Conservation (phyloP, 1,140 invertebrate species). For the Pogonomyrmex californicus region DNA sequence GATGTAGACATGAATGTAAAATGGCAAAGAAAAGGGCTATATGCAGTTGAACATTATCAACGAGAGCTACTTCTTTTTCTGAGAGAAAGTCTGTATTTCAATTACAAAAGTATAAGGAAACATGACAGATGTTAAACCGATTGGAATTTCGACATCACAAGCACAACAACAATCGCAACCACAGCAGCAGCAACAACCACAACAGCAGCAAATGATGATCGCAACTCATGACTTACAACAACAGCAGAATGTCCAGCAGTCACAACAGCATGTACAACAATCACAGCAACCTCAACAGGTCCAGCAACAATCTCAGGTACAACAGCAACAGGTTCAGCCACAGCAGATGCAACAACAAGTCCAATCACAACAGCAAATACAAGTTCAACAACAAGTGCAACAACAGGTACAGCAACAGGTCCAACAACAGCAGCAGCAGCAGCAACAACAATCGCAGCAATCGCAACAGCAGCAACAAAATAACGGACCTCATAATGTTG, state of each 20-base stretch:
- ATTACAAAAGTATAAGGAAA: constrained; percentile 66
- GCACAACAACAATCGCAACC: constrained; percentile 65
- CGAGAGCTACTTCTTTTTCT: constrained; percentile 48
- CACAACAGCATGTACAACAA: constrained; percentile 85
- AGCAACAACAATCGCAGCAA: constrained; percentile 84
- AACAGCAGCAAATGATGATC: constrained; percentile 85
- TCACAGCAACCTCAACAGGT: constrained; percentile 68
- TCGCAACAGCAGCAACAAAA: constrained; percentile 79
- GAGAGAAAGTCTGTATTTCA: constrained; percentile 57
- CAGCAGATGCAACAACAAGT: constrained; percentile 85
- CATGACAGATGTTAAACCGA: constrained; percentile 84
- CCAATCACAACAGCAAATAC: constrained; percentile 84
- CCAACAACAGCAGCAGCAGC: constrained; percentile 84
- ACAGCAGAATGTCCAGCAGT: constrained; percentile 87
- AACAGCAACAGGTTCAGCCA: constrained; percentile 83
- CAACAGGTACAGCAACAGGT: constrained; percentile 86
- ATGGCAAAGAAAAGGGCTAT: constrained; percentile 69
- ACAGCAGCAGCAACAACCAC: constrained; percentile 75
- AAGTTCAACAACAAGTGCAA: constrained; percentile 86
- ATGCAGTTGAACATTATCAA: constrained; percentile 10
- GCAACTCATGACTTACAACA: constrained; percentile 84
- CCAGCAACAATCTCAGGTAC: constrained; percentile 80
- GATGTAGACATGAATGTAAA: constrained; percentile 51
- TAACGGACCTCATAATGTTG: constrained; percentile 83
- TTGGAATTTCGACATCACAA: constrained; percentile 82